Percentiles rank a stretch among this genome's conserved stretches.
These are phyloP conservation scores for Oplegnathus fasciatus DNA, from an alignment of 2,113 vertebrate species.

Conservation along the genomic window DNA sequence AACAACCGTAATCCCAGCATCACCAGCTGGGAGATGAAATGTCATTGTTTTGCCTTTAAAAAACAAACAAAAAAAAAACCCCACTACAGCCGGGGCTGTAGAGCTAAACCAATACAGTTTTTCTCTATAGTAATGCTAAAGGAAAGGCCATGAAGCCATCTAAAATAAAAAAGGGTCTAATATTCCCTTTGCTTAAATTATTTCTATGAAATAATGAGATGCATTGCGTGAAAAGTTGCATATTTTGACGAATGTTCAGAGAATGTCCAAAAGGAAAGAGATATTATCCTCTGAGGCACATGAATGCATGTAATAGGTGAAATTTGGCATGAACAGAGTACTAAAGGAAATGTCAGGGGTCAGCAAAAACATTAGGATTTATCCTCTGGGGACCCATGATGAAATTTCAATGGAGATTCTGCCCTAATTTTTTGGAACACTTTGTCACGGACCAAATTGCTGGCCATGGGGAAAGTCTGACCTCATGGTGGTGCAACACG, in stretches of 20 bases:
- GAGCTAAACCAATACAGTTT: neutral
- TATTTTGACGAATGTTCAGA: neutral
- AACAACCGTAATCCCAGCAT: slow-evolving; percentile 1
- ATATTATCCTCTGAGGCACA: too few species aligned
- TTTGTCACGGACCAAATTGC: neutral
- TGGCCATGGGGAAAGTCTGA: neutral
- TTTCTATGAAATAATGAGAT: neutral
- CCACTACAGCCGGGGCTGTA: neutral
- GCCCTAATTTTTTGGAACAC: neutral
- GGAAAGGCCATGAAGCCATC: neutral
- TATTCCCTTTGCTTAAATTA: neutral
- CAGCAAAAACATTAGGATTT: too few species aligned
- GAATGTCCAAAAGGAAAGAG: neutral
- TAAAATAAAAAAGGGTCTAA: neutral
- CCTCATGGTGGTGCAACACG: neutral
- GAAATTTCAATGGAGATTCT: too few species aligned
- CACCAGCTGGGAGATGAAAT: neutral
- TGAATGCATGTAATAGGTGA: neutral
- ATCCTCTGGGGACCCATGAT: too few species aligned
- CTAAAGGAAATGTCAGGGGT: neutral
- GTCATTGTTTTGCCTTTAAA: neutral
- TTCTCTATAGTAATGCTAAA: neutral
- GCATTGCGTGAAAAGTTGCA: neutral
- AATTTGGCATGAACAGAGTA: neutral
- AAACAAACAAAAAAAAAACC: too few species aligned